Evolutionary conservation across 2,888 invertebrate species (phyloP).

Genomic region (Epicampocera succincta): DNA sequence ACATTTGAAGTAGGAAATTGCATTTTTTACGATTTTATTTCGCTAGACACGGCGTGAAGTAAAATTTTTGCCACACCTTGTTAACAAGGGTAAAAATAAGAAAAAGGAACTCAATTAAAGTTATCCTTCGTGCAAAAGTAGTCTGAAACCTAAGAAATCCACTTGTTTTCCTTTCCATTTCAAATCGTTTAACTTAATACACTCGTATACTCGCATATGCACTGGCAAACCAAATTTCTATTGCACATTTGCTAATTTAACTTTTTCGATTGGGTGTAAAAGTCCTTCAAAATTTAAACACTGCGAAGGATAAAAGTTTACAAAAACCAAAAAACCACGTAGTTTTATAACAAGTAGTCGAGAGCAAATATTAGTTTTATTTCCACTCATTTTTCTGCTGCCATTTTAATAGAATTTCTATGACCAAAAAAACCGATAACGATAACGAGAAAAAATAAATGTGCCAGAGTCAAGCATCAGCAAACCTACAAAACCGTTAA

Average conservation of each 20-base stretch:
- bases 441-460: slow-evolving; percentile 23
- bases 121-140: too few relatives aligned
- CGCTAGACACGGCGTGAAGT: too few relatives aligned
- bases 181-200: slow-evolving; percentile 1
- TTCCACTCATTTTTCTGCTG: slow-evolving; percentile 6
- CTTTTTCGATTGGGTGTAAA: slow-evolving; percentile 31
- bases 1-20: too few relatives aligned
- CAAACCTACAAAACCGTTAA: slow-evolving; percentile 32
- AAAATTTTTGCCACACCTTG: too few relatives aligned
- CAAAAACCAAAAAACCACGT: slow-evolving; percentile 25
- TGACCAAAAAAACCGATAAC: slow-evolving; percentile 25
- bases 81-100: too few relatives aligned
- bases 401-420: slow-evolving; percentile 23
- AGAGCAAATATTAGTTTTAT: slow-evolving; percentile 25
- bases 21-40: too few relatives aligned
- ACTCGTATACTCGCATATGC: too few relatives aligned
- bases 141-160: too few relatives aligned
- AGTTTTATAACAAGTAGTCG: slow-evolving; percentile 30
- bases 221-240: not conserved
- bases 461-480: slow-evolving; percentile 37
- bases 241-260: not conserved
- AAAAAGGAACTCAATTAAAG: too few relatives aligned
- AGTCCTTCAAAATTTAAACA: slow-evolving; percentile 40
- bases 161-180: too few relatives aligned
- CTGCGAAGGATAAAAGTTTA: slow-evolving; percentile 19